A percentile compares a stretch with the other conserved stretches of the same genome.
Conservation (phyloP, 2,113 vertebrate species). For the human (Homo sapiens) region GRCh38 chr12:115599501-115600000, state of each 20-base stretch:
- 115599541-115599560: background rate
- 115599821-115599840: conserved; percentile 41
- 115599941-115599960: background rate
- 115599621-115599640: conserved; percentile 87
- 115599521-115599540: conserved; percentile 58
- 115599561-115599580: conserved; percentile 78
- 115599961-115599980: background rate
- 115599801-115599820: conserved; percentile 74
- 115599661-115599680: conserved; percentile 90
- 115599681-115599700: conserved; percentile 86
- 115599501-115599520: conserved; percentile 76
- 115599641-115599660: conserved; percentile 93
- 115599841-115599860: conserved; percentile 59
- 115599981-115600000: background rate
- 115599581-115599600: conserved; percentile 42
- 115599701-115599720: conserved; percentile 72
- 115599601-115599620: conserved; percentile 85
- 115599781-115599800: conserved; percentile 82
- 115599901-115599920: background rate
- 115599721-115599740: conserved; percentile 48
- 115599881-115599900: conserved; percentile 57
- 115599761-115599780: background rate
- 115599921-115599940: background rate
- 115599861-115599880: background rate
- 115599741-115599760: conserved; percentile 35